Conservation (phyloP, 92 coral and sea anemone genomes). For the Bergia sp. region DNA sequence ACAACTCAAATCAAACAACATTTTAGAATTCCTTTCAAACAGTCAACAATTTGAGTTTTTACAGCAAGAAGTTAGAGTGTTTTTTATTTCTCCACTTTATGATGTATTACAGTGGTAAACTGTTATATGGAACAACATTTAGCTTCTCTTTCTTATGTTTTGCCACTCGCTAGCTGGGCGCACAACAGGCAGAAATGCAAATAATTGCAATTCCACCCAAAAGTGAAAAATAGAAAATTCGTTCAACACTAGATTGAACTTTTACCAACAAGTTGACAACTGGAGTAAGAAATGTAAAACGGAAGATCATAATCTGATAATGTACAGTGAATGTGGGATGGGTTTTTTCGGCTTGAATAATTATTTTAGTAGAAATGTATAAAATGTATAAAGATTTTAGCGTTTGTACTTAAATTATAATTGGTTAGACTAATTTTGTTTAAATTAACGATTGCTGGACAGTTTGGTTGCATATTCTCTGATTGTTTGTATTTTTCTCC, state of each 20-base stretch:
- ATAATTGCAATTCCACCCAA: neutral
- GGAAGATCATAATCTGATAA: neutral
- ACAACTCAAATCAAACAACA: neutral
- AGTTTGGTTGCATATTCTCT: too few species aligned
- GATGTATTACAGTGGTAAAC: neutral
- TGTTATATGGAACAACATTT: neutral
- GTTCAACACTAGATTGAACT: neutral
- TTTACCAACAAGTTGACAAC: neutral
- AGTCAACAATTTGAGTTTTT: neutral
- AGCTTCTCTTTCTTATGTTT: neutral
- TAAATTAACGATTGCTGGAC: too few species aligned
- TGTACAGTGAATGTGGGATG: neutral
- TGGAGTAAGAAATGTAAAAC: neutral
- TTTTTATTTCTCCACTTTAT: neutral
- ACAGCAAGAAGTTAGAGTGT: neutral
- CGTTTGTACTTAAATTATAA: too few species aligned
- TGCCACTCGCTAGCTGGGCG: neutral
- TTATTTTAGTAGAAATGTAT: too few species aligned
- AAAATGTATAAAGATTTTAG: too few species aligned
- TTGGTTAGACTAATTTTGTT: too few species aligned
- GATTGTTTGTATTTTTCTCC: too few species aligned
- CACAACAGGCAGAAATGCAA: neutral
- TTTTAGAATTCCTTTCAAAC: neutral
- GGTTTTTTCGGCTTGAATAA: neutral
- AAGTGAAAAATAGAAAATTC: neutral